A percentile compares a stretch with the other conserved stretches of the same genome.
These are phyloP conservation scores for Ennomos fuscantarius DNA, from an alignment of 2,888 invertebrate species.

Conservation along the genomic window DNA sequence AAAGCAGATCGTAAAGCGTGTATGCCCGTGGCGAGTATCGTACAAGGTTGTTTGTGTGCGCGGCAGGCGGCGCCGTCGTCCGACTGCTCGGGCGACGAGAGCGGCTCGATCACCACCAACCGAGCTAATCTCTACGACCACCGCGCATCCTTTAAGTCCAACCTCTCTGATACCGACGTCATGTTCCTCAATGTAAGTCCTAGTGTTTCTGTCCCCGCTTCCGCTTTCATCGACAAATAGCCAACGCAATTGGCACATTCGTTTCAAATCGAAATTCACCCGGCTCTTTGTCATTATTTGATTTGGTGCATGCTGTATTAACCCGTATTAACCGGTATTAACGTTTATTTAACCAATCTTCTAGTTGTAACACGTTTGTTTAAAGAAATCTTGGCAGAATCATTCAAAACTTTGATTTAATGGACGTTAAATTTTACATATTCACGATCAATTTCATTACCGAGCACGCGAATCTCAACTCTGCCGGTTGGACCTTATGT, in stretches of 20 bases:
- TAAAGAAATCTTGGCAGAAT: background rate
- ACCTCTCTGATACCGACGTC: conserved; percentile 97
- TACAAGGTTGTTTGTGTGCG: conserved; percentile 34
- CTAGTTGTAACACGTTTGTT: background rate
- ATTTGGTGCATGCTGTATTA: conserved; percentile 42
- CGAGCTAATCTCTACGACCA: conserved; percentile 90
- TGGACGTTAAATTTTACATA: background rate
- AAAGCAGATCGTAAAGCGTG: conserved; percentile 23
- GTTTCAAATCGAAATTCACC: conserved; percentile 23
- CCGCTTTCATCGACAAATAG: conserved; percentile 50
- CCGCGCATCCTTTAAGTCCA: conserved; percentile 93
- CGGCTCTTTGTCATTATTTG: conserved; percentile 45
- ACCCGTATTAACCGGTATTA: conserved; percentile 10
- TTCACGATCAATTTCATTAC: conserved; percentile 2
- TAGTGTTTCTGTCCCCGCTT: conserved; percentile 54
- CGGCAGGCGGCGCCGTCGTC: conserved; percentile 88
- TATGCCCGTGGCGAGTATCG: conserved; percentile 43
- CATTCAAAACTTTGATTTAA: too few species aligned
- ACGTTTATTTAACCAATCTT: conserved; percentile 25
- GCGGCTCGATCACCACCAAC: conserved; percentile 93
- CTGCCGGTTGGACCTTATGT: background rate
- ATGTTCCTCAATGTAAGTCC: conserved; percentile 94
- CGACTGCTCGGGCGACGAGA: conserved; percentile 86
- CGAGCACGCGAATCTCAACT: background rate
- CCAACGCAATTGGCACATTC: conserved; percentile 32